Evolutionary conservation across 2,797 vertebrate genomes (phyloP), one percentile per base, ranked within the genome.

Genomic region (Crocidura indochinensis): DNA sequence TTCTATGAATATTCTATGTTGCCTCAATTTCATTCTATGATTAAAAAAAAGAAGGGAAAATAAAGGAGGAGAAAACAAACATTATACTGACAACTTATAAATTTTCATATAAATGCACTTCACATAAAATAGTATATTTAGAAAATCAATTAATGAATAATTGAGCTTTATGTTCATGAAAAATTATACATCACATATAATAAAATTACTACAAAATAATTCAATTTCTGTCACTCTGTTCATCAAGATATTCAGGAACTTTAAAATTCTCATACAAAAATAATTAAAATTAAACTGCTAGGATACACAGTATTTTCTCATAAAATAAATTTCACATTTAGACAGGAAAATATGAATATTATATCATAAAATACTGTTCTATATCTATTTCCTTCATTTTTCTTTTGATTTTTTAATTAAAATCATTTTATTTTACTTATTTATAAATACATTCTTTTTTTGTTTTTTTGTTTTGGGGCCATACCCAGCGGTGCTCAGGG

Each of bases 21-120:
- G 49, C 44, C 60, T 69, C 27, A 68, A 92, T 82, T 83, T 4
- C 8, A 31, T 92, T 73, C 56, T 77, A 27, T 89, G 81, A 73
- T 38, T 14, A 44, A 1, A 46, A 53, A 44, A 20, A 53, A 53
- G 64, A 29, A 51, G 11, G 26, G 10, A 26, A 51, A 26, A 84
- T 38, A 53, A 79, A 60, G 62, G 44, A 4, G 65, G 29, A 67
- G 88, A 60, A 53, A 82, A 84, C 69, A 53, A 68, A 5, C n/a
- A 68, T 17, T 19, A 31, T 77, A 68, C 2, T 27, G 44, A 9
- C 3, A 84, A 67, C 11, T 2, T 77, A 77, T 88, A 81, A 68
- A 53, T 74, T 79, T n/a, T n/a, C n/a, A 20, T 77, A 69, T 71
- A 51, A 77, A 5, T 27, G 9, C 26, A 22, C 64, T 51, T 46